Evolutionary conservation across 2,113 vertebrate species (phyloP).

Genomic region (Pavo muticus): DNA sequence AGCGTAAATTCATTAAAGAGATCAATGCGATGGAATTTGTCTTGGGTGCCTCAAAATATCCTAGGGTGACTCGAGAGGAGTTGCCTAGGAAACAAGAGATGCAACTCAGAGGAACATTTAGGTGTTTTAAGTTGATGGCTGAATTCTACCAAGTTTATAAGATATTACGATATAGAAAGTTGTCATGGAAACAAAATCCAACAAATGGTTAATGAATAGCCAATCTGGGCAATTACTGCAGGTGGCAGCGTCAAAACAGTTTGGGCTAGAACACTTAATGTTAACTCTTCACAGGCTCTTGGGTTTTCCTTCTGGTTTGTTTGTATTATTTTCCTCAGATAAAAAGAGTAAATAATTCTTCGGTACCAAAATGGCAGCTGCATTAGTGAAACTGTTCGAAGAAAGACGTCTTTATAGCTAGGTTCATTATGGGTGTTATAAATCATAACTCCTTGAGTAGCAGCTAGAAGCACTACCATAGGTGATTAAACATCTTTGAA

Average conservation of each 20-base stretch:
- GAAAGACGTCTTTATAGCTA: neutral
- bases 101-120: constrained; percentile 39
- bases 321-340: neutral
- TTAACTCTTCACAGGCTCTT: neutral
- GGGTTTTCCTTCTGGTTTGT: neutral
- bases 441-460: neutral
- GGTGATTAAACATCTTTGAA: neutral
- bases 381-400: neutral
- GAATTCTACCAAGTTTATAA: constrained; percentile 31
- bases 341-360: neutral
- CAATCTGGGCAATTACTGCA: constrained; percentile 1
- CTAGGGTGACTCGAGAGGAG: constrained; percentile 46
- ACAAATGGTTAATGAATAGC: constrained; percentile 41
- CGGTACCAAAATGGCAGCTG: neutral
- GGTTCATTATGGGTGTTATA: neutral
- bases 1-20: constrained; percentile 64
- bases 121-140: constrained; percentile 40
- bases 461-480: neutral
- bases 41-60: constrained; percentile 57
- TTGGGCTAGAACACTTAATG: neutral
- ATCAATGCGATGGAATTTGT: constrained; percentile 56
- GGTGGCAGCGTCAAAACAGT: neutral
- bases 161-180: neutral
- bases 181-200: constrained; percentile 67
- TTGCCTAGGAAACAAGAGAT: constrained; percentile 69